A percentile compares a stretch with the other conserved stretches of the same genome.
Conservation (phyloP, 2,888 invertebrate species). For the Hermaeophaga mercurialis region DNA sequence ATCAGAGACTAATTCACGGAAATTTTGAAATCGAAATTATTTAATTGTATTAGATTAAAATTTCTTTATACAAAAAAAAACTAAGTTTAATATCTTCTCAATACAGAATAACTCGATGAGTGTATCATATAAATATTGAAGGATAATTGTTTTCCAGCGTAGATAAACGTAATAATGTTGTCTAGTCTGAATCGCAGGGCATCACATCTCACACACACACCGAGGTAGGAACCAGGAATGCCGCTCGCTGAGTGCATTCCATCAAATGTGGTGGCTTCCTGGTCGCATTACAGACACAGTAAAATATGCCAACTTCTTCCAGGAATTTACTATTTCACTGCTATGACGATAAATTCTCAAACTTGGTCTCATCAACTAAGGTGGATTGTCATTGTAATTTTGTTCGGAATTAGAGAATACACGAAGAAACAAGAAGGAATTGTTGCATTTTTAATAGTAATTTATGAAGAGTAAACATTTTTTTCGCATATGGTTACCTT, state of each 20-base stretch:
- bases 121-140: not conserved
- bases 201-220: conserved; percentile 36
- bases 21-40: no score
- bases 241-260: conserved; percentile 53
- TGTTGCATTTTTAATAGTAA: no score
- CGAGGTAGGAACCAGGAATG: conserved; percentile 50
- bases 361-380: conserved; percentile 42
- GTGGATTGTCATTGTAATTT: conserved; percentile 34
- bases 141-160: not conserved
- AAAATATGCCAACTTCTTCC: conserved; percentile 54
- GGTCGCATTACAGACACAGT: conserved; percentile 51
- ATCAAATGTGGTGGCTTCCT: conserved; percentile 52
- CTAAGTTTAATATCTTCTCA: no score
- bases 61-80: no score
- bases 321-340: conserved; percentile 53
- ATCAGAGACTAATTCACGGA: no score
- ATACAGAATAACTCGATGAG: no score
- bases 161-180: conserved; percentile 28
- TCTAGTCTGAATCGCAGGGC: conserved; percentile 41
- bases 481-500: no score
- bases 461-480: no score
- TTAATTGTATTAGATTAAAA: no score
- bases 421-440: not conserved
- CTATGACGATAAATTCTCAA: conserved; percentile 44
- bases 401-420: conserved; percentile 17